A percentile compares a stretch with the other conserved stretches of the same genome.
phyloP scores from a whole-genome alignment of 2,797 vertebrate species.

The Hipposideros larvatus region DNA sequence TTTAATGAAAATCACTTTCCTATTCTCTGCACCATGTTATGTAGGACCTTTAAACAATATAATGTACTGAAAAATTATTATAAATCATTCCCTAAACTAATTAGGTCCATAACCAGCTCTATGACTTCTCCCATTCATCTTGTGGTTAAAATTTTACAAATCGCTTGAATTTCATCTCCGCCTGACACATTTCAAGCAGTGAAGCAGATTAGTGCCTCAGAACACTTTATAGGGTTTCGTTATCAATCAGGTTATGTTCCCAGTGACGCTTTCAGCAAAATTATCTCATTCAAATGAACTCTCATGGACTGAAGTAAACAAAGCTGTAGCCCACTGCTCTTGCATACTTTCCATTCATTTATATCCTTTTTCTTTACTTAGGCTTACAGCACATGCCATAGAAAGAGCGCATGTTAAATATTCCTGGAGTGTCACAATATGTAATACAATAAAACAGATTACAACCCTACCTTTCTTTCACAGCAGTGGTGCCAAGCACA shows the following conservation, averaged over 20 bases:
- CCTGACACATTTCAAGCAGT: conserved; percentile 70
- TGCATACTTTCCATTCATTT: conserved; percentile 86
- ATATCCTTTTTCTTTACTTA: conserved; percentile 83
- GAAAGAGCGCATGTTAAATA: conserved; percentile 87
- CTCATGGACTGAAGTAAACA: conserved; percentile 86
- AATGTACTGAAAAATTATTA: conserved; percentile 63
- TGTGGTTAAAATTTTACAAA: conserved; percentile 73
- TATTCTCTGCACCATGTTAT: fast-evolving
- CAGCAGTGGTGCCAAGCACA: conserved; percentile 96
- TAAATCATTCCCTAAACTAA: conserved; percentile 79
- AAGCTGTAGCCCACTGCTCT: conserved; percentile 80
- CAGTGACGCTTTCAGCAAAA: conserved; percentile 82
- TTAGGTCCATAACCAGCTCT: conserved; percentile 46
- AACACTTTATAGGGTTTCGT: conserved; percentile 80
- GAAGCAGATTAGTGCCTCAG: conserved; percentile 73
- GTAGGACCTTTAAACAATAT: conserved; percentile 24
- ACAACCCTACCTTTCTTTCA: conserved; percentile 95
- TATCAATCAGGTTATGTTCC: conserved; percentile 83
- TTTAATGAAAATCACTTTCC: conserved; percentile 44
- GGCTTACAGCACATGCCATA: conserved; percentile 82
- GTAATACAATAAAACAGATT: conserved; percentile 91
- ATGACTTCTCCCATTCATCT: conserved; percentile 61
- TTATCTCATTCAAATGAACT: conserved; percentile 86
- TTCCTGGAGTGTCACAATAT: conserved; percentile 90
- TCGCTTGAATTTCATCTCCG: conserved; percentile 76